Evolutionary conservation across 2,888 invertebrate species (phyloP).

Genomic region (Teleogryllus oceanicus): DNA sequence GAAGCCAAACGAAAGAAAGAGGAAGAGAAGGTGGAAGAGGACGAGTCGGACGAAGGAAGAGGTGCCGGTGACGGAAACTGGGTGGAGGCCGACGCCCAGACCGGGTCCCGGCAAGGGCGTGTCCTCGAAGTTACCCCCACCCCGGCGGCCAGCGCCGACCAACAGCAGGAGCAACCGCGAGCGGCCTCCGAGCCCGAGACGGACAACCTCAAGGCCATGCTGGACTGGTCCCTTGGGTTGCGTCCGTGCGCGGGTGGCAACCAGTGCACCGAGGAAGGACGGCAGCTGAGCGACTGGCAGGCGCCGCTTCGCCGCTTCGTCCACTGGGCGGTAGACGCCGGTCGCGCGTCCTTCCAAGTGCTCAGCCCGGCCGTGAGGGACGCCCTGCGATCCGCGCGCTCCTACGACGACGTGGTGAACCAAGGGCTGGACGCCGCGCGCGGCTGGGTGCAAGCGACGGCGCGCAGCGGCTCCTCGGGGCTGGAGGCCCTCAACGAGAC

Average conservation of each 20-base stretch:
- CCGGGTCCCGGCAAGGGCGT: too few species aligned
- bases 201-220: not conserved
- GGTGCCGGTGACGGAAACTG: constrained; percentile 20
- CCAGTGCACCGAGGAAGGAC: not conserved
- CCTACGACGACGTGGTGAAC: not conserved
- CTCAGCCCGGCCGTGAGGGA: not conserved
- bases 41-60: not conserved
- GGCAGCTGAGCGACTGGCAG: not conserved
- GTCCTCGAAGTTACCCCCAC: not conserved
- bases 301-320: not conserved
- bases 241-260: not conserved
- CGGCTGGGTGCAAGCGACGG: not conserved
- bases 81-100: not conserved
- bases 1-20: not conserved
- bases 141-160: not conserved
- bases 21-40: not conserved
- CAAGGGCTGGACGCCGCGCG: not conserved
- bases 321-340: not conserved
- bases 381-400: not conserved
- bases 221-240: not conserved
- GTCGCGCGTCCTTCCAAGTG: not conserved
- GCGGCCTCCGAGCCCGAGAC: not conserved
- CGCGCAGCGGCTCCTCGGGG: not conserved
- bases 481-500: not conserved
- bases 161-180: not conserved